A percentile compares a stretch with the other conserved stretches of the same genome.
Evolutionary conservation across 2,113 vertebrate species (phyloP).

Genomic region (Phocoena phocoena): DNA sequence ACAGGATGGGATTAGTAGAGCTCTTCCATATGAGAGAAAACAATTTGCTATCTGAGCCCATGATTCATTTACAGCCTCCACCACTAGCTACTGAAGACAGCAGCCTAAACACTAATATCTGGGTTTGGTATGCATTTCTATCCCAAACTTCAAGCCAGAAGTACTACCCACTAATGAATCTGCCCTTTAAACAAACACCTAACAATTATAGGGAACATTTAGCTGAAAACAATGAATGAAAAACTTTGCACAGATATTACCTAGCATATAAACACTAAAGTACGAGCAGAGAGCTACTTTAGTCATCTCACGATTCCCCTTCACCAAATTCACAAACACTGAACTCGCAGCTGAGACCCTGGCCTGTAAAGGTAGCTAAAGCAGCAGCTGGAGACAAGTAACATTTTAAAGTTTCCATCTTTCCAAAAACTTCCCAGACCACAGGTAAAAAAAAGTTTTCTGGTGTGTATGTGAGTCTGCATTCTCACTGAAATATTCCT

Average conservation of each 20-base stretch:
- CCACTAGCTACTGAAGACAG: background rate
- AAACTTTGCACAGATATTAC: background rate
- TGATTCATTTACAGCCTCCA: background rate
- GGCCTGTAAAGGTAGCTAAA: background rate
- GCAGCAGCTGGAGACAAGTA: background rate
- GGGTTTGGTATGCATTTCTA: background rate
- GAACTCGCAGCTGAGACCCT: background rate
- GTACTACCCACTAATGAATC: conserved; percentile 7
- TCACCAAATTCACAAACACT: background rate
- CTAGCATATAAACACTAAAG: background rate
- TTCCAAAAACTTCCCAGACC: background rate
- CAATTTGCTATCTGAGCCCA: conserved; percentile 1
- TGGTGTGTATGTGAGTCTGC: background rate
- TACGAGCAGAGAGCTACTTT: background rate
- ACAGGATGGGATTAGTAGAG: background rate
- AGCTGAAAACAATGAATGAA: background rate
- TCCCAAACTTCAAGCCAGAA: background rate
- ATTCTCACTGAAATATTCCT: background rate
- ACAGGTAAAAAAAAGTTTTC: background rate
- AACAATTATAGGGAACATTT: background rate
- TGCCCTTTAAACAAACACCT: conserved; percentile 4
- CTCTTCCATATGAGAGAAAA: background rate
- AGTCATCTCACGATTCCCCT: background rate
- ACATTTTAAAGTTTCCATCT: background rate
- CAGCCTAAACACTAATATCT: background rate